Conservation (phyloP, 2,113 vertebrate species). For the Pelecanoides urinatrix region DNA sequence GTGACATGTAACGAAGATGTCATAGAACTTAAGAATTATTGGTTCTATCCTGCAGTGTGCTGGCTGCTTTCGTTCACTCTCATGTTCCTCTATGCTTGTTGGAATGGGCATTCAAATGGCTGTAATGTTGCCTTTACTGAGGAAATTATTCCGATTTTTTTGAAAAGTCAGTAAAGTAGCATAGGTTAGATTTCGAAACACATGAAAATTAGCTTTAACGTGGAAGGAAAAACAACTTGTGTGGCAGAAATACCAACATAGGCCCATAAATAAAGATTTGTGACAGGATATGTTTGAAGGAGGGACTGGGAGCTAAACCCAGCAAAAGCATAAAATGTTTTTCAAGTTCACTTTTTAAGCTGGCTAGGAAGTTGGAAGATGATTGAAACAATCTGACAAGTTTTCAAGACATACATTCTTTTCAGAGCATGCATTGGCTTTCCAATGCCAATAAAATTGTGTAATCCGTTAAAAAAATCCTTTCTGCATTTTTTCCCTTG, state of each 20-base stretch:
- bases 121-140: background rate
- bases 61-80: background rate
- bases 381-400: background rate
- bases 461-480: background rate
- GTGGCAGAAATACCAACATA: background rate
- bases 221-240: background rate
- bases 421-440: background rate
- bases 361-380: background rate
- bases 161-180: background rate
- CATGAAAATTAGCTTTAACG: background rate
- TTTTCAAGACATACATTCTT: background rate
- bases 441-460: background rate
- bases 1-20: background rate
- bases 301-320: background rate
- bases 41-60: background rate
- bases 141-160: background rate
- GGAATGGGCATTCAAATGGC: background rate
- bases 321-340: background rate
- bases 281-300: background rate
- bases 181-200: background rate
- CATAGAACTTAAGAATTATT: background rate
- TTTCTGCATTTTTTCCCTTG: background rate
- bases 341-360: background rate
- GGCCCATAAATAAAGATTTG: background rate
- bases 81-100: accelerated